Conservation (phyloP, 2,113 vertebrate genomes). For the Collichthys lucidus region DNA sequence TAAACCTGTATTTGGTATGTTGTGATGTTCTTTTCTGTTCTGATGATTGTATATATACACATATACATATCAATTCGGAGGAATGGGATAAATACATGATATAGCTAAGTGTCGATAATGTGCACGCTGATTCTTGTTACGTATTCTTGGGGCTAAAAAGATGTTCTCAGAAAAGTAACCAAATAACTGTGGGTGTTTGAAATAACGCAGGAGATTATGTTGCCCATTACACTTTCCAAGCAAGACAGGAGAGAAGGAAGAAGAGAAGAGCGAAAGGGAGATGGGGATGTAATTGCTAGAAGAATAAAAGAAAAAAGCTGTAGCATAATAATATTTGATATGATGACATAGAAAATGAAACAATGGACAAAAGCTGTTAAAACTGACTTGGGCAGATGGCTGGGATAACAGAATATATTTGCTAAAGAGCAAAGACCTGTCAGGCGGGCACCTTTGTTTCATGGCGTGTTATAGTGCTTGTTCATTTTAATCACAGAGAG, state of each 20-base stretch:
- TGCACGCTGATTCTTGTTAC: not conserved
- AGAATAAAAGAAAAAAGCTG: too few relatives aligned
- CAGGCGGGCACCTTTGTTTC: conserved; percentile 69
- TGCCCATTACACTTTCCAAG: too few relatives aligned
- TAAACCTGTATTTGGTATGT: too few relatives aligned
- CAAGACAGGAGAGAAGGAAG: too few relatives aligned
- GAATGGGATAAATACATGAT: too few relatives aligned
- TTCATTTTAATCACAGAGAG: conserved; percentile 70
- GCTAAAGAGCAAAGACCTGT: conserved; percentile 39
- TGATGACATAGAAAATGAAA: not conserved
- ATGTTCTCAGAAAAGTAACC: not conserved
- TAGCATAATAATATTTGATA: too few relatives aligned
- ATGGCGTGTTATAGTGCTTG: conserved; percentile 62
- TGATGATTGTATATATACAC: too few relatives aligned
- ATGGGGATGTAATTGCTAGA: too few relatives aligned
- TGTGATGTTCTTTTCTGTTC: too few relatives aligned
- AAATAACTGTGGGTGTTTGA: not conserved
- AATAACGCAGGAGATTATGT: not conserved
- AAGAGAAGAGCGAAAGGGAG: too few relatives aligned
- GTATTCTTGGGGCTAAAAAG: not conserved
- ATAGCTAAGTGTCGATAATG: not conserved
- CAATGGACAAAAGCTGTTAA: not conserved
- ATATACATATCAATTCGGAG: too few relatives aligned
- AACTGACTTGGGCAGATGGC: conserved; percentile 2
- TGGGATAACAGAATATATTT: conserved; percentile 38